Base-by-base conservation (phyloP, 2,888 invertebrate genomes). In the Willowsia nigromaculata region DNA sequence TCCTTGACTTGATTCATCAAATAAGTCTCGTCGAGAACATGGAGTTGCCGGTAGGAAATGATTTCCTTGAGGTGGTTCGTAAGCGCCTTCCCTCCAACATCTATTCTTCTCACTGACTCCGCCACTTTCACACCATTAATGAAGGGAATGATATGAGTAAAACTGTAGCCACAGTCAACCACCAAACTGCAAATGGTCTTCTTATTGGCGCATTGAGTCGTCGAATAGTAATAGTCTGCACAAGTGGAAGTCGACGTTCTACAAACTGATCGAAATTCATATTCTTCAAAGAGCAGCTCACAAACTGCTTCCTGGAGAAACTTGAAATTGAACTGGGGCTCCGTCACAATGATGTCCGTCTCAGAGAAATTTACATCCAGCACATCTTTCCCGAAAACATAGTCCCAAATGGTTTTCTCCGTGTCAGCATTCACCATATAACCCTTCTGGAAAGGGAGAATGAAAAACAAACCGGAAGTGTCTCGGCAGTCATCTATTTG, bases 1-100 rank as follows among this genome's bases (percentile, higher is more conserved):
- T 99, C 99, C 94, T 99, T 99, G 0, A 97, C 97, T 94, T 99
- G 99, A 94, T 99, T 99, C 71, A 99, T 83, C 0, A 99, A 98
- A 94, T 97, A 98, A 0, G 99, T 98, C 94, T 99, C 99, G 93
- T 99, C 99, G 98, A 99, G 98, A 0, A 99, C 99, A 95, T 99
- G 98, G 65, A 99, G 94, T 93, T 99, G 99, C 59, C 96, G 95
- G 94, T 99, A 99, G 0, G 99, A 99, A 92, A 99, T 96, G 18
- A 99, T 96, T 94, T 99, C 99, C 94, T 99, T 99, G 68, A 99
- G 94, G 94, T 99, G 98, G 95, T 99, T 99, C 0, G 99, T 99
- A 90, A 99, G 94, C 11, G 98, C 95, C 94, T 99, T 99, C 0
- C 99, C 99, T 1, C 99, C 99, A 47, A 99, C 96, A 94, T 99